Evolutionary conservation across 2,888 invertebrate species (phyloP), one percentile per base, ranked within the genome.

Genomic region (Scrobipalpa atriplicella): DNA sequence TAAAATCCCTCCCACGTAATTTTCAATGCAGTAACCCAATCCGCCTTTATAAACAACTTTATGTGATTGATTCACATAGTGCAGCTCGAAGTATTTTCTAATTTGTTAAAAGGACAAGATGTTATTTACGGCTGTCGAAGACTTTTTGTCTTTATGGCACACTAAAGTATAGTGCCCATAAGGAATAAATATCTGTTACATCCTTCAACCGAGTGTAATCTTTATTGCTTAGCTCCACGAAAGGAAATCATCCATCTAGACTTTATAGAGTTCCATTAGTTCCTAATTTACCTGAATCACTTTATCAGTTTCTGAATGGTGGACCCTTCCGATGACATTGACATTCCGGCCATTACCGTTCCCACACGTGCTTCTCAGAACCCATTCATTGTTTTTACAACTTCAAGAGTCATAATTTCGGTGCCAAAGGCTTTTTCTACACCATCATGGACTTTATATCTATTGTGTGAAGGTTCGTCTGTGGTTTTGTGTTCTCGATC

Each of bases 311-410:
- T 58, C 62, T 62, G 47, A 64, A 78, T 83, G 81, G 79, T 79
- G 78, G 77, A 75, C 81, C 74, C 73, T 75, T 73, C 79, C 72
- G 84, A 86, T 82, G 86, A 84, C 86, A 82, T 83, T 84, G 85
- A 85, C 86, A 89, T 88, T 88, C 88, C 86, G 82, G 72, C 79
- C 87, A 86, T 87, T 86, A 86, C 84, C 71, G 81, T 81, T 85
- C 88, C 83, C 84, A 82, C 84, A 82, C 84, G 83, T 81, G 83
- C 79, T 90, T 90, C 90, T 84, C 78, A 83, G 90, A 89, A 90
- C 76, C 82, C 91, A 90, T 90, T 90, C 88, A 90, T 82, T 82
- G 81, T 81, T 79, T 82, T 82, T 81, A 78, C 78, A 77, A 77
- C 68, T 68, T 61, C 64, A 72, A 74, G 74, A 73, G 68, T 72